Base-by-base conservation (phyloP, 2,888 invertebrate species). In the Heliconius erato region DNA sequence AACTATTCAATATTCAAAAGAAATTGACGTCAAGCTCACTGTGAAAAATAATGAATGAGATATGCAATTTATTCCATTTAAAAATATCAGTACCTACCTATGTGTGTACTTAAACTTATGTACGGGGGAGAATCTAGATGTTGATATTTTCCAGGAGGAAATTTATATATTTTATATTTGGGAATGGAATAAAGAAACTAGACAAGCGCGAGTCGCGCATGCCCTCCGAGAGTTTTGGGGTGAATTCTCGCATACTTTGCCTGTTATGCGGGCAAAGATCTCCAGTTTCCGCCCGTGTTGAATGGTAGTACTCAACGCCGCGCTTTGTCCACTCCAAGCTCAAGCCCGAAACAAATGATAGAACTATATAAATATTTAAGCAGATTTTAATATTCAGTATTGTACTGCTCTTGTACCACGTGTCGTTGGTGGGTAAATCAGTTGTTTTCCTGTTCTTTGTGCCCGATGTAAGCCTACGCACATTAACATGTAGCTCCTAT, bases 381-480 rank as follows among this genome's bases (percentile, higher is more conserved):
- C 44, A 28, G 19, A 9, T 78, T 80, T 65, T 80, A 44, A 49
- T 74, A 54, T 80, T 63, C 65, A 72, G 74, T 81, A n/a, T 81
- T 14, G 54, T 71, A 68, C 74, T 68, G n/a, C 19, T 76, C 65
- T 69, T 71, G 54, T 67, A 63, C 82, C 91, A 90, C 86, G 67
- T 86, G 85, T 83, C 87, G 87, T 88, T 87, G 84, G 88, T 88
- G 88, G 88, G 87, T 88, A 78, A 84, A 86, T 83, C 69, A 85
- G 82, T 84, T 89, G 90, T 94, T 94, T 93, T 94, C 94, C 94
- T 94, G 93, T 91, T 92, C 92, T 91, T 93, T 92, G 92, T 91
- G 86, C 87, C 88, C 85, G 86, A 85, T 87, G 85, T 72, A n/a
- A 44, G 14, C 19, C n/a, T 71, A 5, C 23, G 35, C 86, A 88